Conservation (phyloP, 2,888 invertebrate genomes). For the Lamproptera curius region DNA sequence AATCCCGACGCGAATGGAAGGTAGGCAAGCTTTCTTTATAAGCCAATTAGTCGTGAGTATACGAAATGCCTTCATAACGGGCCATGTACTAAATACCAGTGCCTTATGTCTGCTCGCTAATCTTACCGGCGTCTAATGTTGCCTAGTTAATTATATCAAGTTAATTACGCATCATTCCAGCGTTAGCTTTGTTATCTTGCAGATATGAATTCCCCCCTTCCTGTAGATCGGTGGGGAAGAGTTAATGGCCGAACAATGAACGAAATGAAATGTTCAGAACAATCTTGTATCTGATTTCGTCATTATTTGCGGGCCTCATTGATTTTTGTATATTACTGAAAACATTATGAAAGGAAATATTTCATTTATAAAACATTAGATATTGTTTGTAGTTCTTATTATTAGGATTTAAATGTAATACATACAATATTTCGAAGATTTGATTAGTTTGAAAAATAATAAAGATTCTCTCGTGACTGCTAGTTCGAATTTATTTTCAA, state of each 20-base stretch:
- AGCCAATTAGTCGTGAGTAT: slow-evolving; percentile 56
- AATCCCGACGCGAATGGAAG: slow-evolving; percentile 38
- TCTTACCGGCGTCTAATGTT: slow-evolving; percentile 20
- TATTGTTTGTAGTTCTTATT: too few species aligned
- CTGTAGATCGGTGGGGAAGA: neutral
- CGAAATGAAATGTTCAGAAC: neutral
- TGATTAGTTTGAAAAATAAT: too few species aligned
- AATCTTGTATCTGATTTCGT: too few species aligned
- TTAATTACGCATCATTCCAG: slow-evolving; percentile 45
- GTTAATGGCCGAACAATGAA: neutral
- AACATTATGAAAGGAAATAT: too few species aligned
- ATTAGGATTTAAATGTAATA: too few species aligned
- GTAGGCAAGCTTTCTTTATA: slow-evolving; percentile 47
- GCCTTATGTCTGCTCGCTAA: slow-evolving; percentile 26
- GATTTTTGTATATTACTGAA: too few species aligned
- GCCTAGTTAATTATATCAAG: slow-evolving; percentile 46
- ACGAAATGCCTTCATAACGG: slow-evolving; percentile 52
- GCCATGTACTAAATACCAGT: slow-evolving; percentile 40
- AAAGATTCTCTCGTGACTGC: too few species aligned
- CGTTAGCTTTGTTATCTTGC: slow-evolving; percentile 34
- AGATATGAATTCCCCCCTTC: slow-evolving; percentile 28
- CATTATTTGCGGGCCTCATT: too few species aligned
- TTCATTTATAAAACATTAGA: too few species aligned
- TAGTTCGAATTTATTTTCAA: too few species aligned
- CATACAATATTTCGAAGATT: too few species aligned